Percentiles rank a stretch among this genome's conserved stretches.
Evolutionary conservation across 2,113 vertebrate species (phyloP).

Genomic region (Corythoichthys intestinalis): DNA sequence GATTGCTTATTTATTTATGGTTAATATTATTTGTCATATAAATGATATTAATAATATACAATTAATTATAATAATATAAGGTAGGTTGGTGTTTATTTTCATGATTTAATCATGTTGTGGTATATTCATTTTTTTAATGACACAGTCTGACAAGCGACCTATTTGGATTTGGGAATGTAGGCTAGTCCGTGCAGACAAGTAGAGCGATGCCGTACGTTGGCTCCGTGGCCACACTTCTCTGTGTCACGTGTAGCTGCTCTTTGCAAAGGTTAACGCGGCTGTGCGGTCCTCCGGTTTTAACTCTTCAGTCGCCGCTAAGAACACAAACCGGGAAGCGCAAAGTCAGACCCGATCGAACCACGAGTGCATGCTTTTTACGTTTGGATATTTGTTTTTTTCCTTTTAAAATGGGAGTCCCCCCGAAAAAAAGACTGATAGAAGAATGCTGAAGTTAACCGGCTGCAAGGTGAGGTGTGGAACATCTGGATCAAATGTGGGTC

Average conservation of each 20-base stretch:
- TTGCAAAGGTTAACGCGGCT: slow-evolving; percentile 72
- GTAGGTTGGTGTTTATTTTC: no score
- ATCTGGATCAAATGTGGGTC: slow-evolving; percentile 52
- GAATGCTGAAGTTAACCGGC: slow-evolving; percentile 19
- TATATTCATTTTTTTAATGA: neutral
- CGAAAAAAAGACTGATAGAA: slow-evolving; percentile 7
- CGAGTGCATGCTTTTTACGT: slow-evolving; percentile 6
- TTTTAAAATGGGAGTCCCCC: neutral
- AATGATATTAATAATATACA: neutral
- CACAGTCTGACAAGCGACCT: neutral
- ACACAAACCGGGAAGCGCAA: slow-evolving; percentile 8
- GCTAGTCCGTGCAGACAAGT: slow-evolving; percentile 42
- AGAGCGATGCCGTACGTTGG: slow-evolving; percentile 40
- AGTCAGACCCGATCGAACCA: slow-evolving; percentile 10
- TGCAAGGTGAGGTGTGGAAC: slow-evolving; percentile 48
- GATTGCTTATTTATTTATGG: no score
- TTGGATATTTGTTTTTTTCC: neutral
- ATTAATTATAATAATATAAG: neutral
- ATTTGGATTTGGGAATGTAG: slow-evolving; percentile 37
- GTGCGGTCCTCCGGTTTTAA: slow-evolving; percentile 56
- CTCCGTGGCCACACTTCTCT: slow-evolving; percentile 62
- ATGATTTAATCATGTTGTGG: no score
- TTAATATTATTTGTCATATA: neutral
- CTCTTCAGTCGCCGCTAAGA: slow-evolving; percentile 38
- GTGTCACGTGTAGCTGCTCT: slow-evolving; percentile 71